Base-by-base conservation (phyloP, 1,140 invertebrate genomes). In the Leptoteleia sp. region DNA sequence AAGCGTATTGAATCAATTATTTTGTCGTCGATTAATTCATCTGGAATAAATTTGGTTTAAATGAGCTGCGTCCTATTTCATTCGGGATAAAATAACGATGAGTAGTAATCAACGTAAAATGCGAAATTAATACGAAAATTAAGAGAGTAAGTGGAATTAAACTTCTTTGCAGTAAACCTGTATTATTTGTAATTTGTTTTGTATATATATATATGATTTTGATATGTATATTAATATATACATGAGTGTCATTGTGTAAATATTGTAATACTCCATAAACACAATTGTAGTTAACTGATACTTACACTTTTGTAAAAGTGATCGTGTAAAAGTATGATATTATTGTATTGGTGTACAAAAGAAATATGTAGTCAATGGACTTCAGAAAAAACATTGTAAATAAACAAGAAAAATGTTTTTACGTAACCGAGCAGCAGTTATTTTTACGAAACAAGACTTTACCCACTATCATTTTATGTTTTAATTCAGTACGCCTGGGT, bases 331-430 rank as follows among this genome's bases (percentile, higher is more conserved):
- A 76, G 38, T 65, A 59, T 50, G 19, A 59, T 59, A 75, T 76
- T 67, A 75, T 59, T 65, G 61, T 65, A 65, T 75, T 52, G 61
- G 71, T 75, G 71, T 75, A 75, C 71, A 75, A 65, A 75, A 42
- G 70, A 75, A 65, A 50, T n/a, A 42, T 65, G 61, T 75, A 75
- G 71, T 75, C 71, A 50, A 37, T 42, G 52, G 52, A 59, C 59
- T 65, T 59, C 19, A 33, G 27, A 61, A 61, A 48, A 62, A 38
- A 27, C 59, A 65, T 47, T 75, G 71, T 75, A 75, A 65, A 75
- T 75, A 75, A 75, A 72, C 9, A 37, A 59, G n/a, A n/a, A 75
- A 75, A 57, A 64, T 59, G 59, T 75, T 75, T 75, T 59, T 75
- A 75, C 71, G 71, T 75, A 75, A 52, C 35, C 5, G 9, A 11